Evolutionary conservation across 2,113 vertebrate genomes (phyloP), one percentile per base, ranked within the genome.

Genomic region (Condylura cristata): DNA sequence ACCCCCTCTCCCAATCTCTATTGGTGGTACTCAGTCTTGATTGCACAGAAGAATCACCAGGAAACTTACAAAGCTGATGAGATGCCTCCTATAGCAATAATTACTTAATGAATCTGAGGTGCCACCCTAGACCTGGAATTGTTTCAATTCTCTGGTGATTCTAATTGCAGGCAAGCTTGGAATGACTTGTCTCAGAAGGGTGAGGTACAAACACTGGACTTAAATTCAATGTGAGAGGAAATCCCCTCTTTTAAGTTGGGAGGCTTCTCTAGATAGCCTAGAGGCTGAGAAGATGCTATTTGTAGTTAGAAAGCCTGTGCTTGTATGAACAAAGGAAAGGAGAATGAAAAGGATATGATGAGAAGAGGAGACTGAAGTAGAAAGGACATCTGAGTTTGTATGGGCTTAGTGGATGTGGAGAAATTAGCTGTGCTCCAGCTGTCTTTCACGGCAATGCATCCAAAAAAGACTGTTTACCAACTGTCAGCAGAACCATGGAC

Each of bases 171-270:
- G 8, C 26, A 66, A 75, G 39, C 8, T 17, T 68, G 22, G 26
- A 65, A 56, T 34, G 18, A 41, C n/a, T 28, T 61, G 30, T 9
- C 58, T 17, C 61, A 60, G 41, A 78, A 10, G 32, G 14, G 22
- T 32, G 9, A 70, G 63, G 44, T 53, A 4, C 46, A 86, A 8
- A 60, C 2, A 2, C 1, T 51, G 46, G 16, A 39, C 24, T n/a
- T 60, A 37, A 85, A 58, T 26, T 24, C 44, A 34, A 61, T 41
- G 17, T 4, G 20, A 87, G 53, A 48, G 3, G 37, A 34, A 34
- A 24, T 34, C 0, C 0, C 3, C 2, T 39, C 13, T 71, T 22
- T 89, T 0, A 26, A 37, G 6, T 5, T 2, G 28, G 6, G 0
- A 16, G 22, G 24, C 17, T 60, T 88, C 41, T 34, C 46, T 61